These are phyloP conservation scores for Lingula anatina DNA, from an alignment of 2,888 invertebrate genomes.

Conservation along the genomic window DNA sequence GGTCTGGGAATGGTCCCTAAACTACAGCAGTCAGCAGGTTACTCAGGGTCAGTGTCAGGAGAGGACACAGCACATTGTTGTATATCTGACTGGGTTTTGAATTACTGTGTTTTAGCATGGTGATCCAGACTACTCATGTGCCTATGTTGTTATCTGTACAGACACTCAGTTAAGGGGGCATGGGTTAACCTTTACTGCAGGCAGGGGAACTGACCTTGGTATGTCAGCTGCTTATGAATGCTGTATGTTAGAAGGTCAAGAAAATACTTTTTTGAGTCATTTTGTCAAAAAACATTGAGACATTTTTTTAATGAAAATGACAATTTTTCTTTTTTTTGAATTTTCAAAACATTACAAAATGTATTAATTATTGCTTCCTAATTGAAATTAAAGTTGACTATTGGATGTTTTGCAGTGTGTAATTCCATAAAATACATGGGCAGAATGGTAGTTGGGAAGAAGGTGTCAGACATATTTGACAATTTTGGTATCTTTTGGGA, in stretches of 20 bases:
- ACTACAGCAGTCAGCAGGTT: too few species aligned
- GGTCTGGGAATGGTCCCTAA: too few species aligned
- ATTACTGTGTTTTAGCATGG: too few species aligned
- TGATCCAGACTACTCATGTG: too few species aligned
- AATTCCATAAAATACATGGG: constrained; percentile 69
- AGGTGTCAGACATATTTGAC: constrained; percentile 65
- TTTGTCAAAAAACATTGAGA: too few species aligned
- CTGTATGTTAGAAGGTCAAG: not conserved
- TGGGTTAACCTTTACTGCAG: constrained; percentile 78
- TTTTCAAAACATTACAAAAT: not conserved
- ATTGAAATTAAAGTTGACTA: not conserved
- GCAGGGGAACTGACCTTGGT: constrained; percentile 79
- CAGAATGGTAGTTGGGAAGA: constrained; percentile 65
- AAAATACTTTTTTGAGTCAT: too few species aligned
- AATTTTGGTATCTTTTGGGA: constrained; percentile 79
- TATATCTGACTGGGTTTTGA: too few species aligned
- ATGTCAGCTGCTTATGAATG: not conserved
- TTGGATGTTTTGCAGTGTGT: constrained; percentile 62
- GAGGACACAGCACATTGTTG: too few species aligned
- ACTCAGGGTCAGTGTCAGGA: too few species aligned
- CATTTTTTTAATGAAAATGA: not conserved
- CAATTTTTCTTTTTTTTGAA: not conserved
- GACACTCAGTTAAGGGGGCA: constrained; percentile 56
- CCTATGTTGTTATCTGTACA: not conserved
- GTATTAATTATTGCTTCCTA: not conserved